A percentile compares a stretch with the other conserved stretches of the same genome.
Evolutionary conservation across 2,113 vertebrate genomes (phyloP).

Genomic region (Corvus cornix): DNA sequence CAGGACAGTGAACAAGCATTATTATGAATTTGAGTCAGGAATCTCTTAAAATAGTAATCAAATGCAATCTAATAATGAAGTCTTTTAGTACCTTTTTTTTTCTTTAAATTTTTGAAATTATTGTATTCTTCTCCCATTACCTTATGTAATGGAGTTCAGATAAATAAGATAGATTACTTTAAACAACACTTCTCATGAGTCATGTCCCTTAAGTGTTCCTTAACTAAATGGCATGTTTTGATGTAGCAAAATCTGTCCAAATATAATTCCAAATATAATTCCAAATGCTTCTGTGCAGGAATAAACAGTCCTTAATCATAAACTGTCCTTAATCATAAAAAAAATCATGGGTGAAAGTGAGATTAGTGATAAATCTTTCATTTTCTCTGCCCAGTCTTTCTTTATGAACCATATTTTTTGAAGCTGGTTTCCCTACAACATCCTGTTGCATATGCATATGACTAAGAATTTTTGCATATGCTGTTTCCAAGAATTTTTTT

Average conservation of each 20-base stretch:
- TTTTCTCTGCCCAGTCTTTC: neutral
- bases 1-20: neutral
- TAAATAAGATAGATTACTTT: neutral
- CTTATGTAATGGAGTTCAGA: neutral
- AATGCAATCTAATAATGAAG: neutral
- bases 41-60: neutral
- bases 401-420: neutral
- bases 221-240: neutral
- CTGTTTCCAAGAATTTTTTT: neutral
- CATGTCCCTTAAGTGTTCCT: neutral
- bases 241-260: neutral
- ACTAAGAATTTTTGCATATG: neutral
- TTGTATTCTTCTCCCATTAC: neutral
- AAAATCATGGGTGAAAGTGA: neutral
- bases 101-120: neutral
- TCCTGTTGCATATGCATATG: neutral
- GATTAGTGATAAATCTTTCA: neutral
- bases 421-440: neutral
- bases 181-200: neutral
- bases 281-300: neutral
- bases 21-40: neutral
- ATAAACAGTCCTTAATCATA: neutral
- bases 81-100: neutral
- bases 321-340: neutral
- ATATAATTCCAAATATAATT: neutral